These are phyloP conservation scores for Sitobion miscanthi DNA, from an alignment of 1,140 invertebrate genomes.

Conservation along the genomic window DNA sequence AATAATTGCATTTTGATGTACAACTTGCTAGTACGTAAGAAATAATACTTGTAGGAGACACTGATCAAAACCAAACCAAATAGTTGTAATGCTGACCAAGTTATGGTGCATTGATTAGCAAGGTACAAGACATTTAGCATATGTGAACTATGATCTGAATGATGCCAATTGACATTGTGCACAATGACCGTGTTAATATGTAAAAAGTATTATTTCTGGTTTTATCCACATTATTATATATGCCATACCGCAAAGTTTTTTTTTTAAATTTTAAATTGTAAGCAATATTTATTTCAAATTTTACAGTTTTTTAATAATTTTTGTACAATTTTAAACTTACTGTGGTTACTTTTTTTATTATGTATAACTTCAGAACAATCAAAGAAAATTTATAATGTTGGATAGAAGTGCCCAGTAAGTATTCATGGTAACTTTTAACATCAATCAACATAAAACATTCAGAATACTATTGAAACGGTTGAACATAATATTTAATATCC, in stretches of 20 bases:
- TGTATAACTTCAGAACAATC: background rate
- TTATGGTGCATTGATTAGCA: too few species aligned
- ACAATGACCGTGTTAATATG: too few species aligned
- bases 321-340: background rate
- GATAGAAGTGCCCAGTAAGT: background rate
- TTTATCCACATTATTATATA: background rate
- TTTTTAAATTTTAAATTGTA: background rate
- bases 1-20: background rate
- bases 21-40: background rate
- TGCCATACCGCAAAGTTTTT: background rate
- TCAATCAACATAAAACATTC: background rate
- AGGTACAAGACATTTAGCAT: too few species aligned
- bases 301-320: background rate
- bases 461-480: background rate
- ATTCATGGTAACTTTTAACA: background rate
- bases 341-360: background rate
- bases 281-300: background rate
- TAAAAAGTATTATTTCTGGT: too few species aligned
- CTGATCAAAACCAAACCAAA: too few species aligned
- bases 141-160: too few species aligned
- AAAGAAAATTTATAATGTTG: background rate
- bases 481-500: background rate
- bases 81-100: too few species aligned
- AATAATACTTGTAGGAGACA: background rate
- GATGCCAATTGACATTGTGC: too few species aligned